Evolutionary conservation across 2,888 invertebrate genomes (phyloP).

Genomic region (Ochropacha duplaris): DNA sequence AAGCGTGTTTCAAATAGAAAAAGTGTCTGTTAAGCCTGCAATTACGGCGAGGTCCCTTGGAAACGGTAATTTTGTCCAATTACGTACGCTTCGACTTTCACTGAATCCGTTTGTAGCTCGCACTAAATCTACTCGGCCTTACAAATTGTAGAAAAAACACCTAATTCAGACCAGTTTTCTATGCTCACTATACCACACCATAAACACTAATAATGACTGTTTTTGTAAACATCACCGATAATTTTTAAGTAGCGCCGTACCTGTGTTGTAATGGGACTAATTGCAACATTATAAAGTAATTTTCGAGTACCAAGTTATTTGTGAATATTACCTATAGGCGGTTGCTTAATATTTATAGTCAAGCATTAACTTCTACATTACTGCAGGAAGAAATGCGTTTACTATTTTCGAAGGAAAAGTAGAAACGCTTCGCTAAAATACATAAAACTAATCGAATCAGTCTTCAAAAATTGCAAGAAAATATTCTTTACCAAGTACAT

Average conservation of each 20-base stretch:
- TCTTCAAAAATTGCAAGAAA: neutral
- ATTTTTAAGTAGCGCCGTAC: constrained; percentile 17
- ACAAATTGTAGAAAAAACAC: constrained; percentile 30
- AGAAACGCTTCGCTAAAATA: neutral
- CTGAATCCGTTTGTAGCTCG: constrained; percentile 27
- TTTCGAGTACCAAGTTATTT: constrained; percentile 24
- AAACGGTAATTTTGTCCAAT: constrained; percentile 53
- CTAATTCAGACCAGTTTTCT: constrained; percentile 24
- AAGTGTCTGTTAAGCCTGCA: constrained; percentile 34
- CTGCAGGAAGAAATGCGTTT: too few species aligned
- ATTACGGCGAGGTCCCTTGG: constrained; percentile 38
- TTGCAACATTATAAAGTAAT: constrained; percentile 25
- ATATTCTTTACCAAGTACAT: neutral
- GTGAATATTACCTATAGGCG: neutral
- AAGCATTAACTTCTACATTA: too few species aligned
- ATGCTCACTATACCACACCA: constrained; percentile 16
- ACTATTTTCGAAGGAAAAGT: too few species aligned
- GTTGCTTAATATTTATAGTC: too few species aligned
- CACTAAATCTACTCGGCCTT: constrained; percentile 33
- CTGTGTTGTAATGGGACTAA: constrained; percentile 27
- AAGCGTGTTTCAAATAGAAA: constrained; percentile 35
- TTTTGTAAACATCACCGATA: constrained; percentile 28
- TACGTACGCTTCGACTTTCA: constrained; percentile 48
- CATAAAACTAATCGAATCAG: neutral
- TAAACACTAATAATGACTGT: constrained; percentile 28